Evolutionary conservation across 2,113 vertebrate genomes (phyloP), one percentile per base, ranked within the genome.

Genomic region (Trachemys scripta): DNA sequence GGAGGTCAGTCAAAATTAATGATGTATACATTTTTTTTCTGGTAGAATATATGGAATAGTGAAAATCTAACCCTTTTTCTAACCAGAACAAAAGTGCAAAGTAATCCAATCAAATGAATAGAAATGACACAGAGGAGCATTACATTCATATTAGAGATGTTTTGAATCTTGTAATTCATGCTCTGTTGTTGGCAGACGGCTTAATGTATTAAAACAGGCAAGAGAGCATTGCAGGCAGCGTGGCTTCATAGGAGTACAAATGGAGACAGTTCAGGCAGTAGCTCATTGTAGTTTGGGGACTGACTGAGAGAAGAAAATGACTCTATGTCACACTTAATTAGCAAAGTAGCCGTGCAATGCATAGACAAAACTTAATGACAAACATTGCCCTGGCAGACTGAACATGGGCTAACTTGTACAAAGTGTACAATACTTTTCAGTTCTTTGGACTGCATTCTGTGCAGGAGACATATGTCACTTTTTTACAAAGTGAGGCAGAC

Each of bases 151-250:
- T 80, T 86, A 82, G 84, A 84, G 72, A 84, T 53, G 50, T 53
- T 84, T 8, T 80, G 87, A 78, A 94, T 90, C 84, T 95, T 86
- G 62, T 92, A 88, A 86, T 87, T 95, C 42, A 24, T 92, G 82
- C 85, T 95, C 62, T 84, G 72, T 65, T 94, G 38, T 95, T 90
- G 94, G 84, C 87, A 94, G 87, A 88, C 90, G 62, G 89, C 62
- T 96, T 90, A 86, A 84, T 93, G 51, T 72, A 81, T 91, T 88
- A 90, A 93, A 90, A 85, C 0, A 8, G 78, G 87, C 88, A 92
- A 65, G 80, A 87, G 49, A 91, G 69, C 80, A 19, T 59, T 88
- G 20, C 85, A 83, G 92, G 80, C 59, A 72, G 80, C 12, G 8
- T 8, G 56, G 90, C 88, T 88, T 80, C 83, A 47, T 85, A 90